Conservation (phyloP, 2,113 vertebrate genomes). For the Pachyramphus minor region DNA sequence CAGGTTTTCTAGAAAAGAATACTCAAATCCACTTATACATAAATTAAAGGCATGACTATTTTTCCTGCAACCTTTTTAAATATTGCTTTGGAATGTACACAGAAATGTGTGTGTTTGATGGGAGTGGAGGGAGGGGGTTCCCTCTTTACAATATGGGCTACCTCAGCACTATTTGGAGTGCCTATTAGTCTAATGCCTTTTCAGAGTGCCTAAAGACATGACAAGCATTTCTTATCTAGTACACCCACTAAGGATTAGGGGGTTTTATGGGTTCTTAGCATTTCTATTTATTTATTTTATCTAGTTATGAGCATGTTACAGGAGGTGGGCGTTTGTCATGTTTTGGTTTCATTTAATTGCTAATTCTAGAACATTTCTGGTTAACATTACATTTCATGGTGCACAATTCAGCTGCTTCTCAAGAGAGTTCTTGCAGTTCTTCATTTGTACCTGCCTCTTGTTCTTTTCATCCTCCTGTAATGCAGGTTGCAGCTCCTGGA, state of each 20-base stretch:
- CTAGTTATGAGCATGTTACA: neutral
- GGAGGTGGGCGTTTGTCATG: neutral
- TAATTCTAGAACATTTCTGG: neutral
- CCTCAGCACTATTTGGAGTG: neutral
- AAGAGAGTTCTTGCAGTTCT: neutral
- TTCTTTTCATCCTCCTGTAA: neutral
- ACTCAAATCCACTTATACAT: neutral
- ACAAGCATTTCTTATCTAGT: constrained; percentile 3
- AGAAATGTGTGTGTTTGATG: neutral
- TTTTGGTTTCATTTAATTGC: neutral
- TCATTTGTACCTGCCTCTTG: neutral
- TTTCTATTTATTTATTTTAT: neutral
- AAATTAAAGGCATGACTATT: neutral
- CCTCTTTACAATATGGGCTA: neutral
- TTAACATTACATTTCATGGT: neutral
- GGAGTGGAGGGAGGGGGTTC: neutral
- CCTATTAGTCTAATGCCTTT: neutral
- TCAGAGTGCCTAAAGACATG: neutral
- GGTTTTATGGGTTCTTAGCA: neutral
- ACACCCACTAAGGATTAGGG: neutral
- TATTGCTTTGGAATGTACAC: neutral
- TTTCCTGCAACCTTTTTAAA: neutral
- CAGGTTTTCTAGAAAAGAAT: neutral
- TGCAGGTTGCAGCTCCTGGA: neutral
- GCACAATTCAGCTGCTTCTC: neutral